Evolutionary conservation across 2,797 vertebrate genomes (phyloP).

Genomic region (Rhinella marina): DNA sequence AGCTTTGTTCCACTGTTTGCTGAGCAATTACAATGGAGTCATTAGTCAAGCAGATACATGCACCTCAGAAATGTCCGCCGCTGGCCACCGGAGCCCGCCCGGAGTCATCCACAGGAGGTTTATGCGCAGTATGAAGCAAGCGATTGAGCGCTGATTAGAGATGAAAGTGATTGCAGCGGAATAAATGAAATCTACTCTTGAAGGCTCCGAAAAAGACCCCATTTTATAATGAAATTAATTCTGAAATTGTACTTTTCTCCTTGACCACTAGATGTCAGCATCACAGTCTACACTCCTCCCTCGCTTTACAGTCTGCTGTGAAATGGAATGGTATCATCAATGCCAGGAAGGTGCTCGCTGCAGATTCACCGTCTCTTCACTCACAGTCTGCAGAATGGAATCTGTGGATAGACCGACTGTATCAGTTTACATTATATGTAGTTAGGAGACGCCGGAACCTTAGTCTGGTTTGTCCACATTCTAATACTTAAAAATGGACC

Average conservation of each 20-base stretch:
- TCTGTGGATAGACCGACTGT: too few species aligned
- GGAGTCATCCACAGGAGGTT: constrained; percentile 15
- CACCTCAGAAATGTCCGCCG: constrained; percentile 3
- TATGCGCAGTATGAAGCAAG: background rate
- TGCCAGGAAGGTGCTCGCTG: background rate
- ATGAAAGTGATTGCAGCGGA: background rate
- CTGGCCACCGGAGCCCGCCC: background rate
- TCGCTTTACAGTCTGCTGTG: background rate
- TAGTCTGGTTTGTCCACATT: too few species aligned
- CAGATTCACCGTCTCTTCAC: background rate
- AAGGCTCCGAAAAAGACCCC: background rate
- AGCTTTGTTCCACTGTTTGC: constrained; percentile 42
- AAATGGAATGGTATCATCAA: background rate
- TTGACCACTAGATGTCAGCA: background rate
- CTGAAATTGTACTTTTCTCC: background rate
- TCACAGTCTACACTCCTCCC: background rate
- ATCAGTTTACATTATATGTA: too few species aligned
- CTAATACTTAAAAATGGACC: too few species aligned
- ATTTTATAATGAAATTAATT: too few species aligned
- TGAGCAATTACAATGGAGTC: constrained; percentile 43
- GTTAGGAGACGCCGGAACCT: too few species aligned
- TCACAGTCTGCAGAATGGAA: background rate
- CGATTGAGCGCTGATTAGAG: background rate
- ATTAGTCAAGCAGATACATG: constrained; percentile 43
- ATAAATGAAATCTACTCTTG: background rate